Percentiles rank a stretch among this genome's conserved stretches.
Conservation (phyloP, 2,888 invertebrate genomes). For the Drosophila prostipennis region DNA sequence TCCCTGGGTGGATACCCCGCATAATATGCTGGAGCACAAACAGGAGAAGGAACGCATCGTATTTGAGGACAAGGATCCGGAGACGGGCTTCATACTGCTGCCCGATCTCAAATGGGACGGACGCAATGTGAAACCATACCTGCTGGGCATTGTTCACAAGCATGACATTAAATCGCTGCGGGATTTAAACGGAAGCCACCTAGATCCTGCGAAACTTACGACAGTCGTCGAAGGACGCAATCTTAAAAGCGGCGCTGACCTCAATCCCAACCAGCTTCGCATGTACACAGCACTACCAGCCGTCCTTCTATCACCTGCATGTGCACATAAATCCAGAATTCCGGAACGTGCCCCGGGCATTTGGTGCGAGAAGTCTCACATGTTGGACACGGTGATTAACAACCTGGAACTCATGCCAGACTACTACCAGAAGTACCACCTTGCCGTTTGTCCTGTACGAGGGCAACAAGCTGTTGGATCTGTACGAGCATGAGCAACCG, state of each 20-base stretch:
- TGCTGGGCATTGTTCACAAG: conserved; percentile 91
- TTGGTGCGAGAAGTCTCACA: conserved; percentile 93
- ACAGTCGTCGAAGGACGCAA: conserved; percentile 90
- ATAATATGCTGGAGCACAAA: conserved; percentile 97
- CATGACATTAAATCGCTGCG: conserved; percentile 92
- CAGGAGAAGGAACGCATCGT: conserved; percentile 95
- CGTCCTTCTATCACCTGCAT: conserved; percentile 98
- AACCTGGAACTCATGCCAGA: conserved; percentile 93
- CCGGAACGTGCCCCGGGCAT: conserved; percentile 91
- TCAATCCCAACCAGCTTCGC: conserved; percentile 89
- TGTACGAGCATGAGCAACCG: conserved; percentile 84
- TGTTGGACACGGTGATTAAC: conserved; percentile 94
- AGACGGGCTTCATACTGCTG: conserved; percentile 93
- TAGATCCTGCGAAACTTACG: conserved; percentile 93
- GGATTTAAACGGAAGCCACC: conserved; percentile 90
- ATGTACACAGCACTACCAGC: conserved; percentile 97
- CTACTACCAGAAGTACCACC: conserved; percentile 93
- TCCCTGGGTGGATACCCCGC: conserved; percentile 97
- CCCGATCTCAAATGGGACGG: conserved; percentile 99
- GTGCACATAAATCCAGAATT: conserved; percentile 95
- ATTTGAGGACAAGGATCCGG: conserved; percentile 90
- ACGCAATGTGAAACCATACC: conserved; percentile 89
- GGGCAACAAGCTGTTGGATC: conserved; percentile 89
- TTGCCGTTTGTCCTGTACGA: conserved; percentile 92
- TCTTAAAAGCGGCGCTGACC: conserved; percentile 90